These are phyloP conservation scores for Acronicta leporina DNA, from an alignment of 2,888 invertebrate species.

Conservation along the genomic window DNA sequence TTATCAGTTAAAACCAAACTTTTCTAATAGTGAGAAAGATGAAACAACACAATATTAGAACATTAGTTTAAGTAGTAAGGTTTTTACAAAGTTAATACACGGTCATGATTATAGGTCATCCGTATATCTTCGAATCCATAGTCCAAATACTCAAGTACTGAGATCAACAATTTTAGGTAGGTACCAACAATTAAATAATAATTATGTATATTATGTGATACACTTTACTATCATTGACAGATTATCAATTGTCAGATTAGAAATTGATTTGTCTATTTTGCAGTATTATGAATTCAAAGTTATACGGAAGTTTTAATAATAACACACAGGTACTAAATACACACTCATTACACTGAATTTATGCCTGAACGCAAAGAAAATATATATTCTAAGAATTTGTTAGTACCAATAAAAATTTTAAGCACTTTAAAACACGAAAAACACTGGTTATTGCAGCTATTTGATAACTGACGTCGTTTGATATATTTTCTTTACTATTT, in stretches of 20 bases:
- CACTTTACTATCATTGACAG: conserved; percentile 10
- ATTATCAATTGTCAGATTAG: too few species aligned
- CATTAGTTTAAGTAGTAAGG: conserved; percentile 25
- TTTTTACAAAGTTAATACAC: conserved; percentile 1
- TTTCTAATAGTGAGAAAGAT: conserved; percentile 52
- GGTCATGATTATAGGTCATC: conserved; percentile 1
- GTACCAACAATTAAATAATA: not conserved
- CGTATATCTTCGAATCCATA: conserved; percentile 16
- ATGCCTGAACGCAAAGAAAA: conserved; percentile 37
- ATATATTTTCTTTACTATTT: conserved; percentile 34
- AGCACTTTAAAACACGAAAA: too few species aligned
- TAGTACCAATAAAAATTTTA: not conserved
- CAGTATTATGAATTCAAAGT: conserved; percentile 9
- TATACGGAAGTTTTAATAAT: not conserved
- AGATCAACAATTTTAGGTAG: not conserved
- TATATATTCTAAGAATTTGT: conserved; percentile 2
- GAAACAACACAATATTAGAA: conserved; percentile 44
- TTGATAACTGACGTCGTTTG: too few species aligned
- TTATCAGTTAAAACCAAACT: conserved; percentile 49
- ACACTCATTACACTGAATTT: conserved; percentile 16
- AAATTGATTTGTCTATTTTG: too few species aligned
- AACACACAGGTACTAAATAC: conserved; percentile 41
- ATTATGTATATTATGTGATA: too few species aligned
- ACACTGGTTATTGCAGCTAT: too few species aligned
- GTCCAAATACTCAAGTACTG: too few species aligned